These are phyloP conservation scores for Torymus texanus DNA, from an alignment of 2,888 invertebrate genomes.

Conservation along the genomic window DNA sequence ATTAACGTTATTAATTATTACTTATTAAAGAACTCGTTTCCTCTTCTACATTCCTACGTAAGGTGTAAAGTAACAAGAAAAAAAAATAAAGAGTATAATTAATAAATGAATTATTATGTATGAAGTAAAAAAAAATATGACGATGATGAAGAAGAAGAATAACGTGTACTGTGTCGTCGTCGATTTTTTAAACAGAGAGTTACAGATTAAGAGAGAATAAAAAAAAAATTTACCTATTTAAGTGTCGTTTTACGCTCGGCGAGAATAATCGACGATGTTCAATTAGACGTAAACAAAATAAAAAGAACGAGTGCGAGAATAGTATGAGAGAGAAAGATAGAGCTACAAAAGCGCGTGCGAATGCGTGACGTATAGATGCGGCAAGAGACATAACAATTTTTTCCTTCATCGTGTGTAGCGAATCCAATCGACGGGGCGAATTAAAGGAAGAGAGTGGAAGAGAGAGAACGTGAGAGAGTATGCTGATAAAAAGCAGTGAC, in stretches of 20 bases:
- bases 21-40: conserved; percentile 47
- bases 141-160: conserved; percentile 3
- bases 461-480: neutral
- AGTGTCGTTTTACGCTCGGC: conserved; percentile 48
- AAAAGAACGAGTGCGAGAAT: conserved; percentile 2
- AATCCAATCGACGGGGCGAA: neutral
- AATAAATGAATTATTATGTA: conserved; percentile 37
- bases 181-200: conserved; percentile 42
- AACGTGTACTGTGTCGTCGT: conserved; percentile 41
- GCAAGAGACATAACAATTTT: conserved; percentile 8
- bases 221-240: conserved; percentile 39
- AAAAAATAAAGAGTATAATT: no score
- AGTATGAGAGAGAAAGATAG: neutral
- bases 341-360: neutral
- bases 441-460: no score
- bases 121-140: conserved; percentile 16
- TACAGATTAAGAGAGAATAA: conserved; percentile 6
- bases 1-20: conserved; percentile 24
- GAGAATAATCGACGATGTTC: conserved; percentile 43
- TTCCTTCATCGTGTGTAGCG: neutral
- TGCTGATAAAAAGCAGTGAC: neutral
- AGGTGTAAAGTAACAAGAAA: conserved; percentile 32
- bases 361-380: neutral
- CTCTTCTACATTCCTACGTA: conserved; percentile 57
- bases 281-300: conserved; percentile 30